phyloP scores from a whole-genome alignment of 2,888 invertebrate genomes.

The Trachelus troglodyta region DNA sequence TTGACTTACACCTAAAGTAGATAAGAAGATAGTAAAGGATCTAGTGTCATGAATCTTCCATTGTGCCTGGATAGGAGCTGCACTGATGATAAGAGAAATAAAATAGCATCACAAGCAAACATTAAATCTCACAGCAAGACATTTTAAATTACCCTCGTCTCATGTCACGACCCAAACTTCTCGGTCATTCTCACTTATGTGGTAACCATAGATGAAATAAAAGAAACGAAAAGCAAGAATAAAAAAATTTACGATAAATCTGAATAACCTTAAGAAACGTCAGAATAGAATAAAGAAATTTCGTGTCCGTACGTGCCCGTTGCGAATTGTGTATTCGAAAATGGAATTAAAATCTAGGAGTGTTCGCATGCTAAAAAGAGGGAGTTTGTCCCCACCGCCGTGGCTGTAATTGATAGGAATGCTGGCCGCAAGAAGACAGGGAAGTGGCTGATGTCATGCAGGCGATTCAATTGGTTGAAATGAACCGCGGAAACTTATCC shows the following conservation, averaged over 20 bases:
- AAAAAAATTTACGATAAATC: not conserved
- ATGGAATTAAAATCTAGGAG: not conserved
- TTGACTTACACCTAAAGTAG: not conserved
- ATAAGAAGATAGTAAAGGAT: slow-evolving; percentile 1
- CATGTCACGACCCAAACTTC: not conserved
- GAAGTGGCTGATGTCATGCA: slow-evolving; percentile 52
- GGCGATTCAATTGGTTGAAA: slow-evolving; percentile 53
- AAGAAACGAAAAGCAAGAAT: not conserved
- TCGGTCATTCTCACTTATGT: not conserved
- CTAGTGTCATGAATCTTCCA: not conserved
- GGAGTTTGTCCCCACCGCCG: slow-evolving; percentile 32
- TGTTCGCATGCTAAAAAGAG: slow-evolving; percentile 19
- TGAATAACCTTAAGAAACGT: not conserved
- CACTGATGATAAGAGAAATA: not conserved
- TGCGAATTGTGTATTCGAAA: not conserved
- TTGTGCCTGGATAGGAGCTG: not conserved
- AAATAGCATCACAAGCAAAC: not conserved
- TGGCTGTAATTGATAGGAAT: slow-evolving; percentile 50
- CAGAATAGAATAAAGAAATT: not conserved
- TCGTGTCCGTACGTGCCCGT: not conserved
- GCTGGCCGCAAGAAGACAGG: slow-evolving; percentile 40
- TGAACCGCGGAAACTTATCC: slow-evolving; percentile 47
- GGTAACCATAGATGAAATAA: not conserved
- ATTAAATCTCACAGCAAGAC: not conserved
- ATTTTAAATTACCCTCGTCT: not conserved